Percentiles rank a stretch among this genome's conserved stretches.
Evolutionary conservation across 1,140 invertebrate genomes (phyloP).

Genomic region (Diachasma alloeum): DNA sequence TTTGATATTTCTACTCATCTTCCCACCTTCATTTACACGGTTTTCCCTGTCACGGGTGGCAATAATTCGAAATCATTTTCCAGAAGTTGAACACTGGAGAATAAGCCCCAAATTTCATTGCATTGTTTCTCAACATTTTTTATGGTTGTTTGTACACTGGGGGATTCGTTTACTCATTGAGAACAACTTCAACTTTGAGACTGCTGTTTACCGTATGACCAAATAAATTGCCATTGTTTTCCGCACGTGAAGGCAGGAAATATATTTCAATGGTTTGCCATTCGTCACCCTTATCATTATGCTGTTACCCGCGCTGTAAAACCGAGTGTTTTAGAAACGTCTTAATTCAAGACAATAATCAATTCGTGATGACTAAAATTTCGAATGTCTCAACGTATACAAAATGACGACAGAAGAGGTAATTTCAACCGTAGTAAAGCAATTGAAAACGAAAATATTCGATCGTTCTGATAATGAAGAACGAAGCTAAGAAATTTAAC

Average conservation of each 20-base stretch:
- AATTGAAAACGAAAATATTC: too few species aligned
- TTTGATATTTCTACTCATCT: not conserved
- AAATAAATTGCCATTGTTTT: not conserved
- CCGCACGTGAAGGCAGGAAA: not conserved
- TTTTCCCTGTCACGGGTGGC: not conserved
- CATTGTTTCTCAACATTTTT: not conserved
- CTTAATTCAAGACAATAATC: too few species aligned
- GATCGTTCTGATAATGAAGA: too few species aligned
- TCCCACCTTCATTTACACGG: not conserved
- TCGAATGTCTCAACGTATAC: too few species aligned
- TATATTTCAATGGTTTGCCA: not conserved
- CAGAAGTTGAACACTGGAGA: not conserved
- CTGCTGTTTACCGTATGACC: not conserved
- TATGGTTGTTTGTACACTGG: not conserved
- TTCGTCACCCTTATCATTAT: too few species aligned
- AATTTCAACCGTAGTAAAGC: too few species aligned
- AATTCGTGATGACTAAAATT: too few species aligned
- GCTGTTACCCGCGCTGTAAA: too few species aligned
- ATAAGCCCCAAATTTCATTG: not conserved
- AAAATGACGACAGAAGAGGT: too few species aligned
- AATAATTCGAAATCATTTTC: not conserved
- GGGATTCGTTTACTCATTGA: not conserved
- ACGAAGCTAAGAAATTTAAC: too few species aligned
- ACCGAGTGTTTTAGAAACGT: too few species aligned
- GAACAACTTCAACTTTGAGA: not conserved